Evolutionary conservation across 2,113 vertebrate genomes (phyloP).

Genomic region (Willisornis vidua): DNA sequence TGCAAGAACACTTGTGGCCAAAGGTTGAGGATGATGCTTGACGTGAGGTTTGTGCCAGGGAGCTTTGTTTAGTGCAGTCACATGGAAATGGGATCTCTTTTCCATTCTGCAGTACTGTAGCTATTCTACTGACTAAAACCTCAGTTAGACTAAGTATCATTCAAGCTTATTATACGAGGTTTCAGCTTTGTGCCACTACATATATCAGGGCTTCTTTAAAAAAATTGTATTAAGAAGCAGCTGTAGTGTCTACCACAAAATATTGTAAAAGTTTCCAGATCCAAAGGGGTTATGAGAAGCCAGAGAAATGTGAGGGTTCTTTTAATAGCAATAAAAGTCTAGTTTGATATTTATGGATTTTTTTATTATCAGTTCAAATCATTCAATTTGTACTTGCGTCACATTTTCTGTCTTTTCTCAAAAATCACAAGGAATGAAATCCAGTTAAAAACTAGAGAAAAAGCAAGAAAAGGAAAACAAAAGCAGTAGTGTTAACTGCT

Average conservation of each 20-base stretch:
- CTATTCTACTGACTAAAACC: neutral
- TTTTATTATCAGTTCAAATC: neutral
- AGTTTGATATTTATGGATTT: neutral
- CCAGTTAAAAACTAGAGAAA: neutral
- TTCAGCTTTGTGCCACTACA: neutral
- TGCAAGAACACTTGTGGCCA: neutral
- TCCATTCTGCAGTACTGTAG: neutral
- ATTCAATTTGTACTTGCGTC: neutral
- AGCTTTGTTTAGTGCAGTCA: neutral
- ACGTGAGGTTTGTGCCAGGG: accelerated
- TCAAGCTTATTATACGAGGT: neutral
- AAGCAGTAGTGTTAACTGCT: neutral
- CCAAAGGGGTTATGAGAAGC: neutral
- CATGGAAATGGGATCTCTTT: neutral
- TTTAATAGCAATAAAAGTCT: neutral
- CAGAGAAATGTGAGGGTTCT: neutral
- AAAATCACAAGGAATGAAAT: neutral
- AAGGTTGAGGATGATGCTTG: accelerated
- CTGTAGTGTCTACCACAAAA: neutral
- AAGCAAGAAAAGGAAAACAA: neutral
- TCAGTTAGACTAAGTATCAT: neutral
- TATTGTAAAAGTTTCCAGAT: neutral
- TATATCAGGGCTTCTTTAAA: neutral
- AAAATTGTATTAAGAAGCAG: neutral
- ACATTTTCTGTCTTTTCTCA: neutral